phyloP scores from a whole-genome alignment of 2,888 invertebrate species.

The Sycophila texana region DNA sequence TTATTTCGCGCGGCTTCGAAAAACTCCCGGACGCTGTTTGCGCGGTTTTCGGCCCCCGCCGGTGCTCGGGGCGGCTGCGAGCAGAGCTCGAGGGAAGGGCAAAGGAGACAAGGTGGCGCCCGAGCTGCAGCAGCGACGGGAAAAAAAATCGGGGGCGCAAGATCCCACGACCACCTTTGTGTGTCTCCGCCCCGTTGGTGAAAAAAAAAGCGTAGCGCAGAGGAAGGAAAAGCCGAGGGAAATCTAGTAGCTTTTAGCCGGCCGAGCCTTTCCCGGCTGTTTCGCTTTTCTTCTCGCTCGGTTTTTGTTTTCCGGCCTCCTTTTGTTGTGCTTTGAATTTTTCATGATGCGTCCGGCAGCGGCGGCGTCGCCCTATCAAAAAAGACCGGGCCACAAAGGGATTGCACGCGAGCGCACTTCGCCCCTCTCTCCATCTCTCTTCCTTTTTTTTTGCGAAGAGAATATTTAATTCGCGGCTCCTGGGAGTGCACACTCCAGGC shows the following conservation, averaged over 20 bases:
- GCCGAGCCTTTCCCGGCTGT: not conserved
- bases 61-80: not conserved
- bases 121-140: slow-evolving; percentile 5
- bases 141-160: not conserved
- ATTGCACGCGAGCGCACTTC: not conserved
- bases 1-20: slow-evolving; percentile 19
- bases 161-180: slow-evolving; percentile 1
- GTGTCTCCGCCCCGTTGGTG: slow-evolving; percentile 20
- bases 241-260: slow-evolving; percentile 49
- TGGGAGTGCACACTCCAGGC: slow-evolving; percentile 13
- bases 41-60: too few relatives aligned
- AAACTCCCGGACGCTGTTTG: not conserved
- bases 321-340: slow-evolving; percentile 53
- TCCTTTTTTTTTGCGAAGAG: slow-evolving; percentile 23
- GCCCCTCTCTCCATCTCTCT: not conserved
- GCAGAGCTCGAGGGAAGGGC: not conserved
- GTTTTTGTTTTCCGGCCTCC: slow-evolving; percentile 9
- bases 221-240: slow-evolving; percentile 9
- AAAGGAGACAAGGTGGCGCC: slow-evolving; percentile 21
- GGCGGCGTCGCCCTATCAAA: slow-evolving; percentile 13
- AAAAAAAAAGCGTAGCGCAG: not conserved
- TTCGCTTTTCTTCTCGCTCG: slow-evolving; percentile 33
- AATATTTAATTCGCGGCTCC: slow-evolving; percentile 37
- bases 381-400: slow-evolving; percentile 15
- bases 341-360: slow-evolving; percentile 37